phyloP scores from a whole-genome alignment of 2,888 invertebrate genomes.

The Pyrrhosoma nymphula region DNA sequence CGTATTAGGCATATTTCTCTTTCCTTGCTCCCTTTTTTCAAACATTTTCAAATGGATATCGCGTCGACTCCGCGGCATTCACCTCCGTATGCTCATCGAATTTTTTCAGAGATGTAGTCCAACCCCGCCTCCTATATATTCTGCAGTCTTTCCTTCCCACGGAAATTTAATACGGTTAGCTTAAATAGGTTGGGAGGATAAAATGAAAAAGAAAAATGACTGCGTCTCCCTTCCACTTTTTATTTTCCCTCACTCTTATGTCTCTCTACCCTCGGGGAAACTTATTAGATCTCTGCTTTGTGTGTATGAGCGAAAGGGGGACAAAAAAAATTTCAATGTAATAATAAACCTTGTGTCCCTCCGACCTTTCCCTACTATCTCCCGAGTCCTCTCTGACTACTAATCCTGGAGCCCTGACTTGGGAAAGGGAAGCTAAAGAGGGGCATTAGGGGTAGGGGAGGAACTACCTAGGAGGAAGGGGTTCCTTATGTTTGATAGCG shows the following conservation, averaged over 20 bases:
- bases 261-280: neutral
- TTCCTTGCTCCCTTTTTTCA: neutral
- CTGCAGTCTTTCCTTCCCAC: neutral
- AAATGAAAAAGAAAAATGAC: neutral
- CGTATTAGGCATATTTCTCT: neutral
- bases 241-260: neutral
- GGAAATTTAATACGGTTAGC: conserved; percentile 13
- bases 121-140: neutral
- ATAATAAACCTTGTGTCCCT: neutral
- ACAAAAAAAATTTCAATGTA: neutral
- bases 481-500: neutral
- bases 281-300: neutral
- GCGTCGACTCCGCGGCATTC: neutral
- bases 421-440: neutral
- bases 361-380: neutral
- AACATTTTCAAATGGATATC: neutral
- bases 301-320: neutral
- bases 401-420: no score
- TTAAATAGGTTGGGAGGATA: neutral
- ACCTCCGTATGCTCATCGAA: neutral
- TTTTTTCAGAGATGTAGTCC: neutral
- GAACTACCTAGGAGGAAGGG: neutral
- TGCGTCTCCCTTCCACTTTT: neutral
- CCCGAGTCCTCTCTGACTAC: neutral
- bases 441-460: neutral